Base-by-base conservation (phyloP, 2,888 invertebrate species). In the Blastobasis lacticolella region DNA sequence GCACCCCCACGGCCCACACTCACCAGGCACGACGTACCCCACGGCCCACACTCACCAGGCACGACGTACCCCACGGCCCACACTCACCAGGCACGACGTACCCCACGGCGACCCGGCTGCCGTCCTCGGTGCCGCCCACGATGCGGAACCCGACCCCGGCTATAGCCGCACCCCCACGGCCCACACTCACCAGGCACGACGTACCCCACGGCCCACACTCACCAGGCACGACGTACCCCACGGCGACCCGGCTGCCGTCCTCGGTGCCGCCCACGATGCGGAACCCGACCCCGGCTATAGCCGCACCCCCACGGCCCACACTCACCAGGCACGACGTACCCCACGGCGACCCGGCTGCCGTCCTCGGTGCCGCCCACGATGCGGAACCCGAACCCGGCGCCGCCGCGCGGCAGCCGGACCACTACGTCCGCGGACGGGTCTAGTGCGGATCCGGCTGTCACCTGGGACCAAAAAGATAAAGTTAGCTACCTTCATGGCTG, bases 311-410 rank as follows among this genome's bases (percentile, higher is more conserved):
- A 23, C 23, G 23, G 1, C 23, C 23, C 3, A 10, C 42, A 53
- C 54, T 38, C 51, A 88, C 88, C 97, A 1, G 97, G 95, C 50
- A 99, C 98, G 57, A 99, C 97, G 75, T 97, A 96, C 3, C 99
- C 98, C 38, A 99, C 97, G 7, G 97, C 96, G 55, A 98, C 97
- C 84, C 97, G 94, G 58, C 97, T 97, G 53, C 97, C 96, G 88
- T 99, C 98, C 84, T 99, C 99, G 0, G 97, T 97, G 44, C 99
- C 99, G 36, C 99, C 99, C 40, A 99, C 96, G 72, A 99, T 97
- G 57, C 99, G 91, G 88, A 99, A 99, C 6, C 99, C 99, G 88
- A 99, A 99, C 3, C 99, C 99, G 52, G 94, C 94, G 42, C 96
- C 94, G 64, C 97, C 96, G n/a, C 97, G 91, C 48, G 94, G 94